Conservation (phyloP, 2,888 invertebrate species). For the Drosophila niveifrons region DNA sequence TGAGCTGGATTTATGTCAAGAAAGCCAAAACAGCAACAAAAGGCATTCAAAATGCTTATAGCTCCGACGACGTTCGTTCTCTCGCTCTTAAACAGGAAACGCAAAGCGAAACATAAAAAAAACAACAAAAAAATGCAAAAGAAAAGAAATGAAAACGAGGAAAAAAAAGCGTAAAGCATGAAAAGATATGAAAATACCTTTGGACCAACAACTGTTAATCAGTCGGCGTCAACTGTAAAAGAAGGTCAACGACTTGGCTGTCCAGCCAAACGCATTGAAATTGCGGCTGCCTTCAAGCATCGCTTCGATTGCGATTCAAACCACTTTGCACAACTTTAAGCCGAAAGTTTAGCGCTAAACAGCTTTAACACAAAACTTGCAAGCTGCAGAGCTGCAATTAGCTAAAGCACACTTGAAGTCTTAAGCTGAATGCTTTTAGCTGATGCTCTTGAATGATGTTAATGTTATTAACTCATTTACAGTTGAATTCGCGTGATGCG, state of each 20-base stretch:
- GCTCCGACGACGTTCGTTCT: constrained; percentile 22
- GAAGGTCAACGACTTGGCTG: constrained; percentile 31
- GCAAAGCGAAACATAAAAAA: constrained; percentile 36
- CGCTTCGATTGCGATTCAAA: neutral
- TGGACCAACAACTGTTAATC: constrained; percentile 29
- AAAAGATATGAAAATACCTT: constrained; percentile 17
- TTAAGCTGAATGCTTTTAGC: neutral
- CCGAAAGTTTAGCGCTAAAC: neutral
- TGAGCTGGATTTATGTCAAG: constrained; percentile 78
- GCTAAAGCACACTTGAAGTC: neutral
- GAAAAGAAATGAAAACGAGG: neutral
- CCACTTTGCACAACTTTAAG: neutral
- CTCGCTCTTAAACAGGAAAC: constrained; percentile 40
- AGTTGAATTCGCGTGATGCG: constrained; percentile 1
- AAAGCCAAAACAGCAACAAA: constrained; percentile 67
- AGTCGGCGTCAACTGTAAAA: constrained; percentile 21
- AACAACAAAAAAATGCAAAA: neutral
- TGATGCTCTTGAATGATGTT: neutral
- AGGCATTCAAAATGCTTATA: constrained; percentile 60
- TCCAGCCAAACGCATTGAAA: neutral
- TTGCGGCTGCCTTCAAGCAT: constrained; percentile 9
- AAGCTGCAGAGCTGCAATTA: neutral
- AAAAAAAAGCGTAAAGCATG: neutral
- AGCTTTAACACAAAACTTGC: neutral
- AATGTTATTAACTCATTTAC: constrained; percentile 38